Percentiles rank a stretch among this genome's conserved stretches.
Conservation (phyloP, 2,113 vertebrate species). For the Micromys minutus region DNA sequence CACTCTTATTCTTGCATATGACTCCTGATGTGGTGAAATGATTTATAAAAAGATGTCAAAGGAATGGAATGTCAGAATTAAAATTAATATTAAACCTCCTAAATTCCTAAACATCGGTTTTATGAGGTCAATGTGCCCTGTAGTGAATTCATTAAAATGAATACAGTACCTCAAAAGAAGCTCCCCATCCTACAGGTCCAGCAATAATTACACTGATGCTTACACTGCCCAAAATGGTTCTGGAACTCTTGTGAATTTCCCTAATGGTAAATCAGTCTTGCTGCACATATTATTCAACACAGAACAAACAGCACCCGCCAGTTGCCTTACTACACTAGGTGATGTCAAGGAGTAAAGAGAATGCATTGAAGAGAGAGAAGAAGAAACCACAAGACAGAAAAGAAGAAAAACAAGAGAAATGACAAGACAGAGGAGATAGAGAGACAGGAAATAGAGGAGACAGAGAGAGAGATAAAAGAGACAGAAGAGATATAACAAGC, state of each 20-base stretch:
- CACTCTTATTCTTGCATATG: not conserved
- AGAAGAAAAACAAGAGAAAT: not conserved
- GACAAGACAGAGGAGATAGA: not conserved
- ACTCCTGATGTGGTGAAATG: slow-evolving; percentile 3
- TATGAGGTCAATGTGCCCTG: slow-evolving; percentile 2
- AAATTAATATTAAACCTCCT: slow-evolving; percentile 54
- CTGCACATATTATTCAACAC: not conserved
- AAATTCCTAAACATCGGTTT: not conserved
- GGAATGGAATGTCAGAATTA: slow-evolving; percentile 32
- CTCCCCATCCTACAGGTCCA: not conserved
- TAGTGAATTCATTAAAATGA: slow-evolving; percentile 38
- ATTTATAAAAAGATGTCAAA: slow-evolving; percentile 31
- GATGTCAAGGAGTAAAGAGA: not conserved
- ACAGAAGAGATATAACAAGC: not conserved
- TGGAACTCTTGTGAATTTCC: slow-evolving; percentile 1
- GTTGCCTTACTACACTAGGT: not conserved
- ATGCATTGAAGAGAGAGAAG: too few species aligned
- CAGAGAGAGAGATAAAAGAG: not conserved
- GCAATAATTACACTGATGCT: slow-evolving; percentile 13
- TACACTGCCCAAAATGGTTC: slow-evolving; percentile 23
- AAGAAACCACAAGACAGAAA: not conserved
- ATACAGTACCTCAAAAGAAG: slow-evolving; percentile 26
- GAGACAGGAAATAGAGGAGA: too few species aligned
- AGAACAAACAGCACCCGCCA: not conserved
- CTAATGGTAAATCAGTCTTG: not conserved